phyloP scores from a whole-genome alignment of 2,113 vertebrate genomes.

The Sus scrofa region T2T-Sscrofa CM000812.6:65973001-65973500 shows the following conservation, averaged over 20 bases:
- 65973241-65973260: background rate
- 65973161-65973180: background rate
- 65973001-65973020: too few relatives aligned
- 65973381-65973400: conserved; percentile 32
- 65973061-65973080: background rate
- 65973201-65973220: background rate
- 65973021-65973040: background rate
- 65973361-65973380: conserved; percentile 34
- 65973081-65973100: background rate
- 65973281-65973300: background rate
- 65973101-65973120: background rate
- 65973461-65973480: too few relatives aligned
- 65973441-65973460: too few relatives aligned
- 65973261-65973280: background rate
- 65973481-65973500: too few relatives aligned
- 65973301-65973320: background rate
- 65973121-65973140: background rate
- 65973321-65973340: conserved; percentile 25
- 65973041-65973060: background rate
- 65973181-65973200: conserved; percentile 5
- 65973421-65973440: background rate
- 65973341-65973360: background rate
- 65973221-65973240: background rate
- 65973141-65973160: background rate
- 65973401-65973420: background rate